These are phyloP conservation scores for Pteruthius melanotis DNA, from an alignment of 2,113 vertebrate genomes.

Conservation along the genomic window DNA sequence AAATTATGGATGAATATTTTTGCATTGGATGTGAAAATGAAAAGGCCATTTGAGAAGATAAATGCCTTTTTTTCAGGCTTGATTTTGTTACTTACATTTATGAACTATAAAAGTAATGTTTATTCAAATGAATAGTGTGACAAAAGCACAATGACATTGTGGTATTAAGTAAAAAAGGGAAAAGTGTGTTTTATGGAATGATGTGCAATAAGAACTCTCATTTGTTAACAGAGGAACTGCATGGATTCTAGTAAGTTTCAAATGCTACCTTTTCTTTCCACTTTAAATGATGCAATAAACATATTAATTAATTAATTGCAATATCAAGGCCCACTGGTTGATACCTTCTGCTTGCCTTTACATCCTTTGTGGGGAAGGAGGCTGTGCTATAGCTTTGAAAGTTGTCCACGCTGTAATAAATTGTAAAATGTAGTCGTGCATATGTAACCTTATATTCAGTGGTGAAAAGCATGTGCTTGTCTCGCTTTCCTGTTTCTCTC, in stretches of 20 bases:
- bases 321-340: not conserved
- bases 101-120: not conserved
- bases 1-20: not conserved
- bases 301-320: not conserved
- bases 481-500: not conserved
- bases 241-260: not conserved
- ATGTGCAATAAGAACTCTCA: not conserved
- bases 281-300: not conserved
- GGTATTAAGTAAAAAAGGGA: not conserved
- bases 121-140: not conserved
- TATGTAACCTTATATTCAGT: not conserved
- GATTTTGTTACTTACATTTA: not conserved
- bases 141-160: not conserved
- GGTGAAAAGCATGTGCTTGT: not conserved
- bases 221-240: not conserved
- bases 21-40: not conserved
- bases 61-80: not conserved
- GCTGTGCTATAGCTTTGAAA: not conserved
- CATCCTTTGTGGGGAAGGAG: not conserved
- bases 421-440: not conserved
- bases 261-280: accelerated
- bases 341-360: not conserved
- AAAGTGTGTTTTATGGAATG: not conserved
- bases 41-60: not conserved
- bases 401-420: not conserved